phyloP scores from a whole-genome alignment of 2,888 invertebrate species.

The Noctua fimbriata region DNA sequence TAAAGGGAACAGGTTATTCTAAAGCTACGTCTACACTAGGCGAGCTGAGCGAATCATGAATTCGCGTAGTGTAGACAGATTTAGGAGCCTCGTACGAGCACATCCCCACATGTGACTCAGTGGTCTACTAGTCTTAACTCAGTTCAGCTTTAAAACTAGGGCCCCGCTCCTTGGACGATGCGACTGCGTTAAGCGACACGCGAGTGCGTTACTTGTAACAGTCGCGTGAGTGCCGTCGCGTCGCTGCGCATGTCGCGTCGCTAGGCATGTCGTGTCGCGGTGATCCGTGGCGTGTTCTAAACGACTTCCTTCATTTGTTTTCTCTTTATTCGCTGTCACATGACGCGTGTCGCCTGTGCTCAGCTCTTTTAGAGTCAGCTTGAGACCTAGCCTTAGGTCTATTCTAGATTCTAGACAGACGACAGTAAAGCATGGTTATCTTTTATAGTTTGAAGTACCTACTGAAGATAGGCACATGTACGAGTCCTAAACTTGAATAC shows the following conservation, averaged over 20 bases:
- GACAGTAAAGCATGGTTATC: not conserved
- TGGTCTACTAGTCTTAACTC: not conserved
- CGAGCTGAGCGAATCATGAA: not conserved
- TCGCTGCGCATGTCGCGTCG: not conserved
- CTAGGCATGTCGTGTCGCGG: not conserved
- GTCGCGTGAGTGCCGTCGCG: not conserved
- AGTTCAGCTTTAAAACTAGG: not conserved
- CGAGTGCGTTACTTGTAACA: not conserved
- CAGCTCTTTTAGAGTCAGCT: not conserved
- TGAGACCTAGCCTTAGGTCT: not conserved
- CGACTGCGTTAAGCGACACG: not conserved
- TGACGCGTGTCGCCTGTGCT: not conserved
- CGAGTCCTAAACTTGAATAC: not conserved
- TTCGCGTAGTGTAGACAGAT: not conserved
- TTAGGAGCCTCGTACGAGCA: not conserved
- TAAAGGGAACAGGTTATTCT: conserved; percentile 33
- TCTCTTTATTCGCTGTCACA: not conserved
- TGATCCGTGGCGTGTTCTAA: not conserved
- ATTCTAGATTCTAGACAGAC: not conserved
- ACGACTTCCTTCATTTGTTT: not conserved
- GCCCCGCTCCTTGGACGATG: not conserved
- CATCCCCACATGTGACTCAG: not conserved
- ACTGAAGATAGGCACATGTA: not conserved
- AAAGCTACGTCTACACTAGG: not conserved
- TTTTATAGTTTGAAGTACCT: not conserved